Evolutionary conservation across 2,113 vertebrate genomes (phyloP).

Genomic region (Pseudopipra pipra): DNA sequence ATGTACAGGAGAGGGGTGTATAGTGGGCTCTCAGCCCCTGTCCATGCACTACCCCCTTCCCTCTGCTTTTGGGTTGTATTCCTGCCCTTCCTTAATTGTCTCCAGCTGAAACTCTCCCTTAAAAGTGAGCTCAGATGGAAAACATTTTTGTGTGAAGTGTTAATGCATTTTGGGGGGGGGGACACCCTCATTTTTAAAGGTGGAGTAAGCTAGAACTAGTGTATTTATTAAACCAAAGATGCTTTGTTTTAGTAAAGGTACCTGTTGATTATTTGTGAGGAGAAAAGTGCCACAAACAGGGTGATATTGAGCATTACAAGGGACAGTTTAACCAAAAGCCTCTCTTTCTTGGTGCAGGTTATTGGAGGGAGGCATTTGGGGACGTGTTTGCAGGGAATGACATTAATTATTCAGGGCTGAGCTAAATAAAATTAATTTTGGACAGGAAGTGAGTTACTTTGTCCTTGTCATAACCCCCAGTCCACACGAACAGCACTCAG

Average conservation of each 20-base stretch:
- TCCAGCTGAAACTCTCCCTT: not conserved
- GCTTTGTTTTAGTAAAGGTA: not conserved
- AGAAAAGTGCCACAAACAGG: not conserved
- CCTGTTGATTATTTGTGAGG: not conserved
- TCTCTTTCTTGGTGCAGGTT: not conserved
- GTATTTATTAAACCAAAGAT: not conserved
- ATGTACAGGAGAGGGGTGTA: fast-evolving
- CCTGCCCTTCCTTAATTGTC: not conserved
- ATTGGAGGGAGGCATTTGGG: not conserved
- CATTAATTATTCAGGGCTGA: not conserved
- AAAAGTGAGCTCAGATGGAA: constrained; percentile 4
- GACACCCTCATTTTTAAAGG: not conserved
- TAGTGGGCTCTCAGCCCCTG: fast-evolving
- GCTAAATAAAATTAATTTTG: not conserved
- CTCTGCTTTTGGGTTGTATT: not conserved
- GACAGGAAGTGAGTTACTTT: not conserved
- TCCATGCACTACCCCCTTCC: not conserved
- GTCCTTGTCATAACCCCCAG: not conserved
- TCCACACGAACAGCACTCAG: not conserved
- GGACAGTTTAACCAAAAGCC: not conserved
- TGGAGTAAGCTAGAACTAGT: not conserved
- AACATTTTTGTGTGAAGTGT: not conserved
- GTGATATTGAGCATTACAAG: not conserved
- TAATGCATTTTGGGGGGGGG: not conserved
- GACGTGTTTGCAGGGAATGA: not conserved